Conservation (phyloP, 2,113 vertebrate genomes). For the Scalopus aquaticus region DNA sequence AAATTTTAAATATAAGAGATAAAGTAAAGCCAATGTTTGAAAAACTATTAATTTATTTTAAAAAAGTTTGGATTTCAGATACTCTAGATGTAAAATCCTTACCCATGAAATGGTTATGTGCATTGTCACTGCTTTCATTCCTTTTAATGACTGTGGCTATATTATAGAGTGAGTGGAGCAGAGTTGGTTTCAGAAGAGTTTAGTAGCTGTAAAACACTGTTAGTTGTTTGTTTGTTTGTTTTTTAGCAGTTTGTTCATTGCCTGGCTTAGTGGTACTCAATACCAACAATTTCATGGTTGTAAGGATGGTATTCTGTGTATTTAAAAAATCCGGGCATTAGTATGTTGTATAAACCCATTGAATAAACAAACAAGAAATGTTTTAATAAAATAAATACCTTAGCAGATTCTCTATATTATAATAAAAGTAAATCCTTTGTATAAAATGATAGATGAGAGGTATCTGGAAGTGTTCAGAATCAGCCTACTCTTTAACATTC, state of each 20-base stretch:
- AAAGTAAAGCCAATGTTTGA: background rate
- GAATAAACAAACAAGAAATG: background rate
- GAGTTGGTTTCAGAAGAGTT: constrained; percentile 25
- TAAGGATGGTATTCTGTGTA: background rate
- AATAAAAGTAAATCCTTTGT: background rate
- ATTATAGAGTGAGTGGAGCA: background rate
- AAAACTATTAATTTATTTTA: background rate
- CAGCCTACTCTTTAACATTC: background rate
- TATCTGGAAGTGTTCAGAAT: background rate
- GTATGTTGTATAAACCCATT: background rate
- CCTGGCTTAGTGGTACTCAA: background rate
- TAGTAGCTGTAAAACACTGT: background rate
- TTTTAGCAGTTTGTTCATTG: background rate
- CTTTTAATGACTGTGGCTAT: background rate
- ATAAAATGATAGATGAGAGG: background rate
- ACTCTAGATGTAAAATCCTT: background rate
- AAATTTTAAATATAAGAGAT: background rate
- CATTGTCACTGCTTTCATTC: background rate
- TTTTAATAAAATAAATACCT: background rate
- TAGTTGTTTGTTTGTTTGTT: background rate
- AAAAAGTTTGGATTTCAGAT: constrained; percentile 11
- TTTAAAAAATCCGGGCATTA: background rate
- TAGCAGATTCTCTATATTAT: background rate
- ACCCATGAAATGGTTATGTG: background rate
- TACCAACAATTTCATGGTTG: constrained; percentile 9